These are phyloP conservation scores for Rhagoletis pomonella DNA, from an alignment of 1,140 invertebrate species.

Conservation along the genomic window DNA sequence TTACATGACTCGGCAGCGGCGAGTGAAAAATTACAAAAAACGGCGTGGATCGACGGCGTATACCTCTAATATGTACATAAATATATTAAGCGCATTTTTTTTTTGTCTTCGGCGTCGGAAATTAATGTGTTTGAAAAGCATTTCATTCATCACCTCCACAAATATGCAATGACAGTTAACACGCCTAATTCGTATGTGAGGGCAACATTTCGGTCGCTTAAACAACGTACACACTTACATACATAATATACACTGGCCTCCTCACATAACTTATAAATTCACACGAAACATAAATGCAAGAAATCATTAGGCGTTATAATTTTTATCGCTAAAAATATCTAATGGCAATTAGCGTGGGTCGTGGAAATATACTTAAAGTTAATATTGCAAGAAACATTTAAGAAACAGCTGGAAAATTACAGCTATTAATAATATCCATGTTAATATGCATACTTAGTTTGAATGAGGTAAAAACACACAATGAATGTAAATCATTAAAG, in stretches of 20 bases:
- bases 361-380: not conserved
- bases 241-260: not conserved
- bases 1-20: too few species aligned
- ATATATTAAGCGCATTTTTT: not conserved
- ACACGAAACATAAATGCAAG: constrained; percentile 7
- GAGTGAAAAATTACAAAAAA: too few species aligned
- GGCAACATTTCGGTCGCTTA: constrained; percentile 16
- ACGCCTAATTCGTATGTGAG: constrained; percentile 43
- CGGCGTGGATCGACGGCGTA: too few species aligned
- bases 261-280: not conserved
- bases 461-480: not conserved
- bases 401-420: not conserved
- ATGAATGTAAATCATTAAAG: too few species aligned
- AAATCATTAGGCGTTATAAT: constrained; percentile 24
- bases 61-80: not conserved
- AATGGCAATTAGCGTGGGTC: constrained; percentile 42
- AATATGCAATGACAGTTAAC: constrained; percentile 44
- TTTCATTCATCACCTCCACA: constrained; percentile 50
- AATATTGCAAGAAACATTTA: not conserved
- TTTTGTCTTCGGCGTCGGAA: constrained; percentile 4
- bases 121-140: constrained; percentile 52
- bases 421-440: not conserved
- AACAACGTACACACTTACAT: not conserved
- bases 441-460: not conserved
- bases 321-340: not conserved